Conservation (phyloP, 2,888 invertebrate genomes). For the Spialia ferax region DNA sequence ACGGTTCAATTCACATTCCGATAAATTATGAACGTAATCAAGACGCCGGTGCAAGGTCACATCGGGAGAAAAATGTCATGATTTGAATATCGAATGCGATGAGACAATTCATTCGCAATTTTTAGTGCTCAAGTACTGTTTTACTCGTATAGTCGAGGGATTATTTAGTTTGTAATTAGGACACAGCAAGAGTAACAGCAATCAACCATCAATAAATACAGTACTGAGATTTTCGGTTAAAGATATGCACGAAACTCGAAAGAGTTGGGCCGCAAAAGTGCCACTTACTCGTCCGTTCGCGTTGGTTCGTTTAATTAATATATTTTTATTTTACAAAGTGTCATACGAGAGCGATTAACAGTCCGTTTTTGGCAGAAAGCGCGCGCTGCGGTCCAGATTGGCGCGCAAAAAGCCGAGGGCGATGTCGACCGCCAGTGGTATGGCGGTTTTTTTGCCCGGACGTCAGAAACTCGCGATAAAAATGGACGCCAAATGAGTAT, state of each 20-base stretch:
- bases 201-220: slow-evolving; percentile 26
- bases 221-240: slow-evolving; percentile 17
- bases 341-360: slow-evolving; percentile 55
- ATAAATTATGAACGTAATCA: slow-evolving; percentile 41
- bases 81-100: slow-evolving; percentile 54
- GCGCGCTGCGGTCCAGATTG: slow-evolving; percentile 53
- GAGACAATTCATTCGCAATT: neutral
- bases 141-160: neutral
- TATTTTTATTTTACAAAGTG: slow-evolving; percentile 49
- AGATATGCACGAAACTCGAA: slow-evolving; percentile 22
- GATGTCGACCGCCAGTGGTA: slow-evolving; percentile 56
- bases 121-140: neutral
- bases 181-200: slow-evolving; percentile 11
- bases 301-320: slow-evolving; percentile 49
- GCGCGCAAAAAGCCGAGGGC: slow-evolving; percentile 57
- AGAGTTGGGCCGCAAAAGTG: slow-evolving; percentile 27
- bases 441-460: slow-evolving; percentile 66
- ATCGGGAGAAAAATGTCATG: slow-evolving; percentile 43
- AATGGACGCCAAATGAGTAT: slow-evolving; percentile 83
- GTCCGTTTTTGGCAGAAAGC: slow-evolving; percentile 65
- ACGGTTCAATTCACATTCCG: slow-evolving; percentile 32
- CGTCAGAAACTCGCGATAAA: slow-evolving; percentile 73
- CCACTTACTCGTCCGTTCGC: slow-evolving; percentile 32
- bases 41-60: slow-evolving; percentile 50
- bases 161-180: neutral